These are phyloP conservation scores for Hydropotes inermis DNA, from an alignment of 2,113 vertebrate genomes.

Conservation along the genomic window DNA sequence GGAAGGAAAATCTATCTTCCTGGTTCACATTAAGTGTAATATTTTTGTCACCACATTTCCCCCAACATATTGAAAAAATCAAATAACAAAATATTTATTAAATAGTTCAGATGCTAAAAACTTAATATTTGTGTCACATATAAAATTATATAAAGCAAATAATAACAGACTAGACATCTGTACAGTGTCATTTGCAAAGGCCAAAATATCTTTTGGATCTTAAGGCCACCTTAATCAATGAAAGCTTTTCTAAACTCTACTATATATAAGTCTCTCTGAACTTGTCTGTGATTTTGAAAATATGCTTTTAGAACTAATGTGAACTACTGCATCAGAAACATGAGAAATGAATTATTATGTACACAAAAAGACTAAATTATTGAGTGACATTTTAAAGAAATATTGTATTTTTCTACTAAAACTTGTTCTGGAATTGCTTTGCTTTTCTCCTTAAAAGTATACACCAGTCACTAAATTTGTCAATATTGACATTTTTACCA, in stretches of 20 bases:
- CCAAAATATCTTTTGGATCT: not conserved
- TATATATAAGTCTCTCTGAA: not conserved
- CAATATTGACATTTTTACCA: not conserved
- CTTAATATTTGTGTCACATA: not conserved
- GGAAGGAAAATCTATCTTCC: not conserved
- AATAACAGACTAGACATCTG: not conserved
- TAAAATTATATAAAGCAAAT: not conserved
- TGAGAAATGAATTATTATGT: not conserved
- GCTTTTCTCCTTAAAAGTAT: not conserved
- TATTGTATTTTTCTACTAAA: not conserved
- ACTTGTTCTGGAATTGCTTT: not conserved
- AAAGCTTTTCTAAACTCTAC: not conserved
- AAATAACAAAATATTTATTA: not conserved
- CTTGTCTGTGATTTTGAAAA: not conserved
- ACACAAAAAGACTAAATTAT: not conserved
- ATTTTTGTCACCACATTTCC: not conserved
- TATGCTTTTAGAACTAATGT: not conserved
- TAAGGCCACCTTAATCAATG: not conserved
- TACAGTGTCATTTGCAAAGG: not conserved
- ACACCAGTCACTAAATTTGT: not conserved
- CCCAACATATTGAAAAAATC: not conserved
- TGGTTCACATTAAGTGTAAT: not conserved
- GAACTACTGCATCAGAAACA: not conserved
- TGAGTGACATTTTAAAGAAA: not conserved
- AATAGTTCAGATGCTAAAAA: not conserved